Conservation (phyloP, 2,113 vertebrate species). For the Anser brachyrhynchus region DNA sequence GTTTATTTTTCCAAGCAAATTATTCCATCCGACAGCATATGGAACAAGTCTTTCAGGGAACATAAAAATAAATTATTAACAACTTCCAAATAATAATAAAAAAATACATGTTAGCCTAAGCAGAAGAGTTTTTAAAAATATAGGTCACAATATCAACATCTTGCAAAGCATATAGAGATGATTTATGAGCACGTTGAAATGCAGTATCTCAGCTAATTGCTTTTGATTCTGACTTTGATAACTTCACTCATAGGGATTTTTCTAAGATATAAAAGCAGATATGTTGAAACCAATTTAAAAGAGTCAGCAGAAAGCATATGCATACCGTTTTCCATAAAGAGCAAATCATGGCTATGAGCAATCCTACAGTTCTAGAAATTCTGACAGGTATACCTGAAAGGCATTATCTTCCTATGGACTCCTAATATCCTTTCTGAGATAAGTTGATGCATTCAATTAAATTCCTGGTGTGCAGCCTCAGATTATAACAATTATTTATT, state of each 20-base stretch:
- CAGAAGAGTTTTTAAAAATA: background rate
- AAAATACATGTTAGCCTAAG: background rate
- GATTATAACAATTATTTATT: slow-evolving; percentile 17
- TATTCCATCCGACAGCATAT: background rate
- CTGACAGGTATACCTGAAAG: background rate
- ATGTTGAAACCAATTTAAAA: background rate
- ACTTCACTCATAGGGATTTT: background rate
- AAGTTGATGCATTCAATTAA: slow-evolving; percentile 17
- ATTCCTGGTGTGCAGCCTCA: background rate
- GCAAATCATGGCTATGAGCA: background rate
- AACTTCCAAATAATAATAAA: background rate
- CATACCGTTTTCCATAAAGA: background rate
- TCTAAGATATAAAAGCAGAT: background rate
- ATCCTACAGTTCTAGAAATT: background rate
- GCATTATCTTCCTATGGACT: background rate
- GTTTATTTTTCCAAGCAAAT: background rate
- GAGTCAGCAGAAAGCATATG: background rate
- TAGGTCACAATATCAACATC: background rate
- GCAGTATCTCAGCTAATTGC: background rate
- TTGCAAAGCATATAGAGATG: background rate
- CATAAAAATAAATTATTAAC: background rate
- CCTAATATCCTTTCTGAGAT: background rate
- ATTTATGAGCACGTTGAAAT: background rate
- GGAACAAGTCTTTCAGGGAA: background rate
- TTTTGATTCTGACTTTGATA: background rate